Percentiles rank a stretch among this genome's conserved stretches.
These are phyloP conservation scores for Galaxias olidus DNA, from an alignment of 2,797 vertebrate species.

Conservation along the genomic window DNA sequence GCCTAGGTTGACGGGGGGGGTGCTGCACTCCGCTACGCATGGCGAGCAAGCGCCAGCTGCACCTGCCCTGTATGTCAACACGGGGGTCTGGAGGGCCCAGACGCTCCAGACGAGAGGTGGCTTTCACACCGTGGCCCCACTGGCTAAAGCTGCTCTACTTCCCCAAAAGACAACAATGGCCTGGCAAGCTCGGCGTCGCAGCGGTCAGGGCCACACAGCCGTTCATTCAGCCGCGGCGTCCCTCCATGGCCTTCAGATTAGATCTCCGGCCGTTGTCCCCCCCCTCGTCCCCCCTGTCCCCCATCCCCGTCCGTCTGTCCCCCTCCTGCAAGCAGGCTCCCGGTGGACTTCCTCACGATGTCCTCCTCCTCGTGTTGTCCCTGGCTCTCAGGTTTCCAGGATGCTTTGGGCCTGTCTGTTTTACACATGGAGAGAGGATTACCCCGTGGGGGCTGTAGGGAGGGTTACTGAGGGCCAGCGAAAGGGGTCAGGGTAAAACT, in stretches of 20 bases:
- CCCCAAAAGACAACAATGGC: slow-evolving; percentile 70
- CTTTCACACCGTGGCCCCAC: slow-evolving; percentile 64
- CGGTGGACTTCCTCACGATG: slow-evolving; percentile 63
- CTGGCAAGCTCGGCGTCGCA: slow-evolving; percentile 43
- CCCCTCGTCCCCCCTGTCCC: too few relatives aligned
- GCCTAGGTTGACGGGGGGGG: slow-evolving; percentile 5
- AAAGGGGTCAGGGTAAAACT: slow-evolving; percentile 80
- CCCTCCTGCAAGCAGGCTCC: too few relatives aligned
- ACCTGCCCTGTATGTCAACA: slow-evolving; percentile 77
- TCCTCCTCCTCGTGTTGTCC: slow-evolving; percentile 68
- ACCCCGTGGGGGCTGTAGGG: slow-evolving; percentile 69
- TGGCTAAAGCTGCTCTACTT: slow-evolving; percentile 58
- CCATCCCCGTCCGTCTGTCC: too few relatives aligned
- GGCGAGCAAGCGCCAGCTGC: slow-evolving; percentile 56
- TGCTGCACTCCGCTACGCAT: slow-evolving; percentile 40
- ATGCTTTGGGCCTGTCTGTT: slow-evolving; percentile 80
- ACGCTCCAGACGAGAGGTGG: slow-evolving; percentile 71
- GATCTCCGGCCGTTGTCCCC: too few relatives aligned
- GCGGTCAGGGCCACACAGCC: slow-evolving; percentile 26
- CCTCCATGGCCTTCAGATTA: slow-evolving; percentile 75
- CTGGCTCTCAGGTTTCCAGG: slow-evolving; percentile 74
- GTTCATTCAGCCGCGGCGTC: slow-evolving; percentile 55
- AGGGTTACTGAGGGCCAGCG: slow-evolving; percentile 72
- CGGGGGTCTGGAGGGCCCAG: slow-evolving; percentile 51
- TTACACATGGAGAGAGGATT: slow-evolving; percentile 80